Conservation (phyloP, 2,888 invertebrate genomes). For the Cerastoderma edule region DNA sequence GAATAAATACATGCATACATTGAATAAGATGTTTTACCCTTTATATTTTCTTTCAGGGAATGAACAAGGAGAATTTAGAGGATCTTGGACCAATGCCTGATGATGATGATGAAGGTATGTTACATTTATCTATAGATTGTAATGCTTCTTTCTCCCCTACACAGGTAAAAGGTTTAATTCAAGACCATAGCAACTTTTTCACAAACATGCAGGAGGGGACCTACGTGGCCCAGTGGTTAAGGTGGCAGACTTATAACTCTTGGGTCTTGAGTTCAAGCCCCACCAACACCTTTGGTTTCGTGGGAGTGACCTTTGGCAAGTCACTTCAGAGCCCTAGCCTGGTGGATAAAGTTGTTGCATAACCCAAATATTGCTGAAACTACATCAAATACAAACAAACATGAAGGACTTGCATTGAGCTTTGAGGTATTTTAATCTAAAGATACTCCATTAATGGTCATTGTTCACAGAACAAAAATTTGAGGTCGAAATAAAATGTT, state of each 20-base stretch:
- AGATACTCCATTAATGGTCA: too few relatives aligned
- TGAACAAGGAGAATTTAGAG: not conserved
- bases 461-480: too few relatives aligned
- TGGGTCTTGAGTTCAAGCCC: not conserved
- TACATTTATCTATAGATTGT: not conserved
- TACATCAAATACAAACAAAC: too few relatives aligned
- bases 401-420: too few relatives aligned
- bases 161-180: not conserved
- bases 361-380: too few relatives aligned
- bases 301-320: too few relatives aligned
- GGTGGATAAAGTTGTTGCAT: too few relatives aligned
- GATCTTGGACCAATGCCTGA: not conserved
- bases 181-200: not conserved
- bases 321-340: too few relatives aligned
- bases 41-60: not conserved
- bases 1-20: not conserved
- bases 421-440: too few relatives aligned
- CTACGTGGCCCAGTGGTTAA: not conserved
- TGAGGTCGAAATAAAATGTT: too few relatives aligned
- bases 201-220: not conserved
- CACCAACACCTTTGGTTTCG: too few relatives aligned
- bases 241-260: not conserved
- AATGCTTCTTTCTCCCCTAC: not conserved
- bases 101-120: not conserved
- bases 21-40: not conserved